A percentile compares a stretch with the other conserved stretches of the same genome.
phyloP scores from a whole-genome alignment of 2,113 vertebrate species.

The Corythaeola cristata region DNA sequence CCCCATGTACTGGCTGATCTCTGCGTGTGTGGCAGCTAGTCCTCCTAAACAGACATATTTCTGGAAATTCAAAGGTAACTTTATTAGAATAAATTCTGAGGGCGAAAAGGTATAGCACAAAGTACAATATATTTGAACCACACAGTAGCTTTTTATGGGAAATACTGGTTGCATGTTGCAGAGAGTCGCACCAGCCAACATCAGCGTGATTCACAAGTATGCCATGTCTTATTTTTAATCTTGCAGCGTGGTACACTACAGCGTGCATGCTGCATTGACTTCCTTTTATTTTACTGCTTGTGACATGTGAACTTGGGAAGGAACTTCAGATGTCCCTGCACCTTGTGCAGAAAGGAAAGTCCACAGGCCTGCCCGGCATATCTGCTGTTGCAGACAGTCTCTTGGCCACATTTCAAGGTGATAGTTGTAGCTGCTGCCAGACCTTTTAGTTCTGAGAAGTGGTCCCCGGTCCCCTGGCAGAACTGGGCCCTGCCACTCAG shows the following conservation, averaged over 20 bases:
- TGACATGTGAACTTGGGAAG: not conserved
- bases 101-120: not conserved
- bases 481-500: not conserved
- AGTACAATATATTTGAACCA: not conserved
- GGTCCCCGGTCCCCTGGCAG: not conserved
- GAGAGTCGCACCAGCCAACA: not conserved
- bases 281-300: not conserved
- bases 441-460: not conserved
- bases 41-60: not conserved
- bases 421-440: not conserved
- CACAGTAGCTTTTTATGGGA: not conserved
- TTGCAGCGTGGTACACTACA: not conserved
- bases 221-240: not conserved
- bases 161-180: not conserved
- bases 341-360: not conserved
- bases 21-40: not conserved
- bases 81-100: not conserved
- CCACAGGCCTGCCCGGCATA: not conserved
- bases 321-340: not conserved
- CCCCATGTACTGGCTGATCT: not conserved
- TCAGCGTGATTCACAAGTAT: not conserved
- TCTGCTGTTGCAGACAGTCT: not conserved
- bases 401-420: not conserved
- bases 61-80: not conserved
- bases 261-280: not conserved